Conservation (phyloP, 2,797 vertebrate genomes). For the Pseudochirops cupreus region DNA sequence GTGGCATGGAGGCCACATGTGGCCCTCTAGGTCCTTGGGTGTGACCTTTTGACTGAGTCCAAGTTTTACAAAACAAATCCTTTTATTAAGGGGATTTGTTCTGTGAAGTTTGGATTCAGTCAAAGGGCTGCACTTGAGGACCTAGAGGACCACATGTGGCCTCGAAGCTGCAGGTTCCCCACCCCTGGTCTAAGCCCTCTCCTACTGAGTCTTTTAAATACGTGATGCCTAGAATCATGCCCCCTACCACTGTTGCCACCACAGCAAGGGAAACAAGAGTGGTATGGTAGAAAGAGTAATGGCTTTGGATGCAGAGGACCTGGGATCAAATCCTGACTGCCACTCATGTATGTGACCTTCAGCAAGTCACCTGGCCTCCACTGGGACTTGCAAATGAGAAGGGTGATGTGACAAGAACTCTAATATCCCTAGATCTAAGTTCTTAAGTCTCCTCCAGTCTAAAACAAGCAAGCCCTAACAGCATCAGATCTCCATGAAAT, state of each 20-base stretch:
- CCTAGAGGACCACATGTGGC: too few relatives aligned
- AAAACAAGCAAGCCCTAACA: not conserved
- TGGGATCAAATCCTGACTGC: not conserved
- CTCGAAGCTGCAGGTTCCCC: too few relatives aligned
- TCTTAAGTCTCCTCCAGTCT: not conserved
- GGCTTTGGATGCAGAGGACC: not conserved
- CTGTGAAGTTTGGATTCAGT: too few relatives aligned
- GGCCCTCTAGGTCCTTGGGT: too few relatives aligned
- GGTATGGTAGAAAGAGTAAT: not conserved
- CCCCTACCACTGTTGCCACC: not conserved
- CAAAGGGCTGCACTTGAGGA: too few relatives aligned
- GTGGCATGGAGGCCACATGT: too few relatives aligned
- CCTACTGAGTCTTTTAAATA: not conserved
- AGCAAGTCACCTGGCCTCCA: not conserved
- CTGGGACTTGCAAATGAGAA: not conserved
- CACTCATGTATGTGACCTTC: not conserved
- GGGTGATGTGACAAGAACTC: not conserved
- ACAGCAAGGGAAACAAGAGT: not conserved
- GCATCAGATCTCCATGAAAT: not conserved
- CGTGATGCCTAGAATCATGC: not conserved
- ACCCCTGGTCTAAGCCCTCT: not conserved
- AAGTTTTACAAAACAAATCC: too few relatives aligned
- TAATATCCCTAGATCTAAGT: not conserved
- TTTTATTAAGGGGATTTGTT: too few relatives aligned
- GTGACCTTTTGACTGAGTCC: too few relatives aligned